phyloP scores from a whole-genome alignment of 2,113 vertebrate species.

The Oreotrochilus melanogaster region DNA sequence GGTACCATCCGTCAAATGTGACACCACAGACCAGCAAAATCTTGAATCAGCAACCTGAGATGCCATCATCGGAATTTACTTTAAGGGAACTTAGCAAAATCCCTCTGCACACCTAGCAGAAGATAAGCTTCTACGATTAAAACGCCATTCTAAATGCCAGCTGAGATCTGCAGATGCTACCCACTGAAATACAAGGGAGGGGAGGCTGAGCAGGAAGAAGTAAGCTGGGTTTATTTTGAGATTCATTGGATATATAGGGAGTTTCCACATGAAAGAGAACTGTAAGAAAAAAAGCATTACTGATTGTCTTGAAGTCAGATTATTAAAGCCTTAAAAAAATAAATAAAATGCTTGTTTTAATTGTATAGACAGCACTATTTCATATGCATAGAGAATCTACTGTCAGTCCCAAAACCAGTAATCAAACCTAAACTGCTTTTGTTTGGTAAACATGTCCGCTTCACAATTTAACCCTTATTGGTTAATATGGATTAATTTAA shows the following conservation, averaged over 20 bases:
- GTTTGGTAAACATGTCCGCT: neutral
- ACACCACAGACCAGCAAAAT: constrained; percentile 80
- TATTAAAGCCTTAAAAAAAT: constrained; percentile 8
- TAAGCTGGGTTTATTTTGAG: constrained; percentile 3
- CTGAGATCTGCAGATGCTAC: constrained; percentile 28
- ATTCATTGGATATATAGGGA: neutral
- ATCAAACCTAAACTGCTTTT: neutral
- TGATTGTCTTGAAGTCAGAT: neutral
- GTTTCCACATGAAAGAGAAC: neutral
- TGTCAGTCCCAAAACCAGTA: neutral
- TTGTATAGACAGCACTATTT: neutral
- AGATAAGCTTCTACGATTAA: constrained; percentile 74
- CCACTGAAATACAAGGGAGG: constrained; percentile 30
- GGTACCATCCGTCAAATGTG: constrained; percentile 88
- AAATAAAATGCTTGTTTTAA: neutral
- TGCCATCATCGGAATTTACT: constrained; percentile 82
- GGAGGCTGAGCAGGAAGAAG: neutral
- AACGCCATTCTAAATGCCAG: constrained; percentile 51
- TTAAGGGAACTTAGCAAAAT: constrained; percentile 80
- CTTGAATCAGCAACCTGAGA: constrained; percentile 84
- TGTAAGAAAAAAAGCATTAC: neutral
- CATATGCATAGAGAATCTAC: neutral
- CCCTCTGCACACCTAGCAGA: constrained; percentile 61
- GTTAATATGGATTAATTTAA: neutral
- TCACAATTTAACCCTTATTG: neutral